Conservation (phyloP, 2,888 invertebrate species). For the Prosapia bicincta region DNA sequence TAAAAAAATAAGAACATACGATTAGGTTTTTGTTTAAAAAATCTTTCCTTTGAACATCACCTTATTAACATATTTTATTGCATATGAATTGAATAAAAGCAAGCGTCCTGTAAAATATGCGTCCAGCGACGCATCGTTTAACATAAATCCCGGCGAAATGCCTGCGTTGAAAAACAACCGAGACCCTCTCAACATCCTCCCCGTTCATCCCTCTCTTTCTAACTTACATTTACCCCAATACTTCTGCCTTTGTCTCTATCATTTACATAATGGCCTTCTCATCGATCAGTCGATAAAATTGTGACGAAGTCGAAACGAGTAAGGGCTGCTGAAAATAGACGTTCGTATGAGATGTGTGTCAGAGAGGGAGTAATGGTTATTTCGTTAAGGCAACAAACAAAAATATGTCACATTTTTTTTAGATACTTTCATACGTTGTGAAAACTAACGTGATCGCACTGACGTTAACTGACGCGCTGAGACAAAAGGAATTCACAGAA, state of each 20-base stretch:
- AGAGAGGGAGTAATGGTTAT: not conserved
- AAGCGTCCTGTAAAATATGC: not conserved
- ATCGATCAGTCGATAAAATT: constrained; percentile 37
- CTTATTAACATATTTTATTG: not conserved
- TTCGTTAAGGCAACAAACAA: not conserved
- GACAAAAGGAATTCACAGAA: too few species aligned
- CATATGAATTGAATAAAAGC: not conserved
- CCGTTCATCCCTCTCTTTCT: not conserved
- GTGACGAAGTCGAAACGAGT: constrained; percentile 32
- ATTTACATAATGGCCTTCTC: constrained; percentile 37
- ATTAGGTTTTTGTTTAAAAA: not conserved
- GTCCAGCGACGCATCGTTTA: not conserved
- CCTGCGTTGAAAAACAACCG: not conserved
- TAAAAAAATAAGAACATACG: not conserved
- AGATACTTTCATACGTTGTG: too few species aligned
- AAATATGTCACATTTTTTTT: not conserved
- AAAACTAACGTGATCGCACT: too few species aligned
- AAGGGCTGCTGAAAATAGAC: not conserved
- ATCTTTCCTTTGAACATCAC: not conserved
- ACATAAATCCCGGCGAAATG: not conserved
- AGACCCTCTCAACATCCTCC: not conserved
- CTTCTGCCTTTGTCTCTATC: constrained; percentile 14
- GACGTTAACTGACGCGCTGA: too few species aligned
- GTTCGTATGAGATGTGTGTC: not conserved
- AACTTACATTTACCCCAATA: not conserved